Evolutionary conservation across 2,113 vertebrate genomes (phyloP).

Genomic region (Drymodes brunneopygia): DNA sequence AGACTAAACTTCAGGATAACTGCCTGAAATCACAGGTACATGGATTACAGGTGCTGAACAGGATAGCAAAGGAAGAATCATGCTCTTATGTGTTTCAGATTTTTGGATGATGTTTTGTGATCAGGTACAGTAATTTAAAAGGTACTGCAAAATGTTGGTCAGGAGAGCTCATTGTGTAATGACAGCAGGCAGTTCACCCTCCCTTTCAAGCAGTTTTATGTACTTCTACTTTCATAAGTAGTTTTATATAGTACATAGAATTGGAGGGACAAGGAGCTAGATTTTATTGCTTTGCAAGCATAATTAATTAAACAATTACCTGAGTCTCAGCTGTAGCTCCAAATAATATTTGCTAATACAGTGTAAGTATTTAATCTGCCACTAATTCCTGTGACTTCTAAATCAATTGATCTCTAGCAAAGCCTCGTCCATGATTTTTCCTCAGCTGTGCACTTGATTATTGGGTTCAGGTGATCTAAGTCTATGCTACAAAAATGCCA

Average conservation of each 20-base stretch:
- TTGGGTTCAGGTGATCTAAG: neutral
- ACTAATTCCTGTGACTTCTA: neutral
- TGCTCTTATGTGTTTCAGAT: rapidly evolving
- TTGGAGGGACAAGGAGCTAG: neutral
- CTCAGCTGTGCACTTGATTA: neutral
- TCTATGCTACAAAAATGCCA: neutral
- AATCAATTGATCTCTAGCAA: neutral
- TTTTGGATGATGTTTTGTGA: neutral
- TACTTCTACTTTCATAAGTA: neutral
- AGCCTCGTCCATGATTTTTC: neutral
- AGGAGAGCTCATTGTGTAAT: neutral
- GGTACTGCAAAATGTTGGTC: neutral
- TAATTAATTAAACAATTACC: neutral
- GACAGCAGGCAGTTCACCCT: neutral
- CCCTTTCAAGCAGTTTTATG: neutral
- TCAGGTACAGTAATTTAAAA: neutral
- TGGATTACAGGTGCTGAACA: neutral
- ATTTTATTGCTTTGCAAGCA: neutral
- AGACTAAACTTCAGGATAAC: neutral
- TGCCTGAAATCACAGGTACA: neutral
- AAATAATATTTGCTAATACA: constrained; percentile 4
- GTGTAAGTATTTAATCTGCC: neutral
- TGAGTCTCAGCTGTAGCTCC: neutral
- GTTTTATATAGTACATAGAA: neutral
- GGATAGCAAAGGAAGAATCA: neutral